A percentile compares a stretch with the other conserved stretches of the same genome.
Evolutionary conservation across 2,113 vertebrate genomes (phyloP).

Genomic region (Anolis sagrei): DNA sequence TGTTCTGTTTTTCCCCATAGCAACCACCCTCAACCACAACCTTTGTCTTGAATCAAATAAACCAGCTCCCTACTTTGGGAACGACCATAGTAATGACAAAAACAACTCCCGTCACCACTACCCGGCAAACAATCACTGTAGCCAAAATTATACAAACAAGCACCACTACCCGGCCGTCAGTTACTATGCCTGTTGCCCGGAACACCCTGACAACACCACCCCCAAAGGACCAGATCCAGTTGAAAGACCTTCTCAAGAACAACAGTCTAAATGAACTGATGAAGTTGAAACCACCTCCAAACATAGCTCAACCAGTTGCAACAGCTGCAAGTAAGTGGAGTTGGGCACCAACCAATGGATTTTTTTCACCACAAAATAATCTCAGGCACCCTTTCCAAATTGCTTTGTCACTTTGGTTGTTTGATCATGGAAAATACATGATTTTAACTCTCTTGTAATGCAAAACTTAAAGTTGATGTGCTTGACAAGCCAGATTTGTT

Average conservation of each 20-base stretch:
- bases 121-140: constrained; percentile 93
- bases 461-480: too few relatives aligned
- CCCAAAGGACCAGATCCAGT: constrained; percentile 89
- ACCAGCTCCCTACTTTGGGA: constrained; percentile 94
- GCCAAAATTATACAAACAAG: constrained; percentile 94
- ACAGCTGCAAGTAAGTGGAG: constrained; percentile 87
- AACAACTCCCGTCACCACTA: constrained; percentile 85
- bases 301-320: constrained; percentile 94
- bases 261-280: constrained; percentile 97
- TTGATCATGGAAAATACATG: too few relatives aligned
- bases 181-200: constrained; percentile 77
- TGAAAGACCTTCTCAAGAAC: constrained; percentile 93
- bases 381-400: too few relatives aligned
- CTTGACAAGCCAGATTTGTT: too few relatives aligned
- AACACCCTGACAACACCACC: constrained; percentile 81
- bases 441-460: too few relatives aligned
- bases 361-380: too few relatives aligned
- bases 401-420: background rate
- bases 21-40: constrained; percentile 97
- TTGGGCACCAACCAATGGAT: background rate
- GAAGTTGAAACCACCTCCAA: constrained; percentile 96
- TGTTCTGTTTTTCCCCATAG: constrained; percentile 55
- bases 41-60: constrained; percentile 98
- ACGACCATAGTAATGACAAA: constrained; percentile 90
- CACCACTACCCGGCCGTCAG: constrained; percentile 79